These are phyloP conservation scores for Eulemur albifrons DNA, from an alignment of 2,797 vertebrate genomes.

Conservation along the genomic window DNA sequence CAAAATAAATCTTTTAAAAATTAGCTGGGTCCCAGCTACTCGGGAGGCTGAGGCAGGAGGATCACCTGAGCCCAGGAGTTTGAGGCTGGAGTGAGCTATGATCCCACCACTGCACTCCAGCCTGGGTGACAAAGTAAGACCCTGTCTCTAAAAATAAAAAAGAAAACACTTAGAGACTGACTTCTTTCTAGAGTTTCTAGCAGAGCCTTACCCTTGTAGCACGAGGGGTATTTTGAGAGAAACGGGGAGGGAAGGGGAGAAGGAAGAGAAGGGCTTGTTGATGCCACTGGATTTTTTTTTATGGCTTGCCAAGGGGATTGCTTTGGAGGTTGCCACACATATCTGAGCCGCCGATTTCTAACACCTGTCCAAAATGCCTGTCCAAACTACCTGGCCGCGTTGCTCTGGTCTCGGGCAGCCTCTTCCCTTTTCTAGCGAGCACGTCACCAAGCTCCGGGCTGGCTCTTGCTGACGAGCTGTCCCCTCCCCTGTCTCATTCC, in stretches of 20 bases:
- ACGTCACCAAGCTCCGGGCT: accelerated
- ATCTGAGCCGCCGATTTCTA: not conserved
- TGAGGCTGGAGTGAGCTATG: not conserved
- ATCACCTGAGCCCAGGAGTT: not conserved
- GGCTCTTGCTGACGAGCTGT: accelerated
- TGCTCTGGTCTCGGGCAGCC: too few species aligned
- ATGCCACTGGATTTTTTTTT: accelerated
- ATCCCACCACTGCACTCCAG: not conserved
- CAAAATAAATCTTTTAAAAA: not conserved
- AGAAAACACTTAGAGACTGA: not conserved
- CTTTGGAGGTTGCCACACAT: not conserved
- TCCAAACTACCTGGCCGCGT: accelerated
- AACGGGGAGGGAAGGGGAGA: accelerated
- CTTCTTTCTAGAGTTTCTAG: accelerated
- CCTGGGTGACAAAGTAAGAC: not conserved
- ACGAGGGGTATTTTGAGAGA: accelerated
- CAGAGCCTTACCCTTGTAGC: accelerated
- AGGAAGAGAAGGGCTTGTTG: not conserved
- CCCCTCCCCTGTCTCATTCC: accelerated
- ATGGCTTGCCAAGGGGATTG: not conserved
- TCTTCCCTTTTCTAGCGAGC: not conserved
- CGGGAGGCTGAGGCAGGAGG: not conserved
- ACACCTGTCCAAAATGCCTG: too few species aligned
- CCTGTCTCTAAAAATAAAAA: not conserved
- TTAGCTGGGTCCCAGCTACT: not conserved